Percentiles rank a stretch among this genome's conserved stretches.
Evolutionary conservation across 1,140 invertebrate genomes (phyloP).

Genomic region (Gryllus bimaculatus): DNA sequence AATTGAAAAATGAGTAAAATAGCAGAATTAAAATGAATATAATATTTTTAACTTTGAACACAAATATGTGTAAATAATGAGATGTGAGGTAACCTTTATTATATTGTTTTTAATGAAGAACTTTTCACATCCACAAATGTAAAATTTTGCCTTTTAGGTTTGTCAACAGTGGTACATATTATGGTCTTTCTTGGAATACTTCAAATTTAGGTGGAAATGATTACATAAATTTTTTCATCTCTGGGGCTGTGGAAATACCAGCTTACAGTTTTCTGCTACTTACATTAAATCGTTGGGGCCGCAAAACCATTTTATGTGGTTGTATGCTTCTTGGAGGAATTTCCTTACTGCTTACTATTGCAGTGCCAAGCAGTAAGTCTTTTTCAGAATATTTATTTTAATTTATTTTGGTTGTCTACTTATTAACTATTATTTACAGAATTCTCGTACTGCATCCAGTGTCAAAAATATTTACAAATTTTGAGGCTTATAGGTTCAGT

Average conservation of each 20-base stretch:
- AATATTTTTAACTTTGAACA: no score
- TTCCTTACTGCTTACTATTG: constrained; percentile 46
- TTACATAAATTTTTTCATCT: constrained; percentile 66
- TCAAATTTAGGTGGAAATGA: constrained; percentile 61
- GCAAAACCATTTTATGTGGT: constrained; percentile 56
- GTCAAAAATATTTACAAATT: no score
- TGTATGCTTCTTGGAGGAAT: constrained; percentile 59
- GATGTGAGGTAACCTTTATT: no score
- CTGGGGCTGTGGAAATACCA: constrained; percentile 66
- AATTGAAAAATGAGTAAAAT: no score
- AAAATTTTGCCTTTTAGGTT: constrained; percentile 44
- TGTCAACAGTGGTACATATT: constrained; percentile 69
- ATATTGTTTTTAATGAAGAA: not conserved
- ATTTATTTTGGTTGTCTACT: no score
- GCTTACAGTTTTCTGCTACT: constrained; percentile 61
- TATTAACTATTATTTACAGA: no score
- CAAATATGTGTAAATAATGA: no score
- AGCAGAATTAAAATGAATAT: no score
- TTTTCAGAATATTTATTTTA: no score
- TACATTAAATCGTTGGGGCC: constrained; percentile 60
- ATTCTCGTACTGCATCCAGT: no score
- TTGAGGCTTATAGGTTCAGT: no score
- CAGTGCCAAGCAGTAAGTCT: constrained; percentile 44
- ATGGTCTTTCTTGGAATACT: constrained; percentile 71
- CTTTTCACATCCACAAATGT: not conserved